These are phyloP conservation scores for Oreonectes daqikongensis DNA, from an alignment of 2,797 vertebrate genomes.

Conservation along the genomic window DNA sequence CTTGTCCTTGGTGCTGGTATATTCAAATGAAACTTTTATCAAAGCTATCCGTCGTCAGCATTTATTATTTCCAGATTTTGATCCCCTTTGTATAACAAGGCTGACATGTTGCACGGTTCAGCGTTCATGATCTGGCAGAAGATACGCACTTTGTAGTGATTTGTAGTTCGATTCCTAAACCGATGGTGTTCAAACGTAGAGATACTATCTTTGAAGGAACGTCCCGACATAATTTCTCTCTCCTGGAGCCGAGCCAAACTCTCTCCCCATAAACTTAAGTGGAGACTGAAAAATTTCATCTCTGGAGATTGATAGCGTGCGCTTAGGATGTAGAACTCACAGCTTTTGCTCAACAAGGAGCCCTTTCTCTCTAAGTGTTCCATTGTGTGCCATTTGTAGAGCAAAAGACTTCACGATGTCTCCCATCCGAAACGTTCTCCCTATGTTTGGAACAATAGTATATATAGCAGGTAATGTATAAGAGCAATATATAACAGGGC, in stretches of 20 bases:
- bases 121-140: slow-evolving; percentile 62
- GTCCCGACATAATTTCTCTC: slow-evolving; percentile 73
- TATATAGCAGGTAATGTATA: slow-evolving; percentile 54
- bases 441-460: slow-evolving; percentile 53
- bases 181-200: slow-evolving; percentile 68
- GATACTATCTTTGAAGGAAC: slow-evolving; percentile 79
- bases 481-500: slow-evolving; percentile 49
- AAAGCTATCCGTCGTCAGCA: slow-evolving; percentile 53
- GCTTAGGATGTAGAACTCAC: slow-evolving; percentile 65
- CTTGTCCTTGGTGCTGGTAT: slow-evolving; percentile 50
- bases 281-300: slow-evolving; percentile 65
- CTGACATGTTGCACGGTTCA: slow-evolving; percentile 62
- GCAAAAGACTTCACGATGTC: slow-evolving; percentile 44
- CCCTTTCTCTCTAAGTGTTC: slow-evolving; percentile 58
- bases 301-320: slow-evolving; percentile 65
- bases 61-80: slow-evolving; percentile 65
- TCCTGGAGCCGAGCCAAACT: slow-evolving; percentile 64
- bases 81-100: slow-evolving; percentile 56
- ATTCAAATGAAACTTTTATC: slow-evolving; percentile 54
- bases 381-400: slow-evolving; percentile 61
- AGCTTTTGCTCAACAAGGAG: slow-evolving; percentile 63
- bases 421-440: slow-evolving; percentile 55
- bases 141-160: slow-evolving; percentile 71
- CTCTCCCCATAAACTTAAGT: slow-evolving; percentile 68
- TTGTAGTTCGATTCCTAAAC: slow-evolving; percentile 73